phyloP scores from a whole-genome alignment of 2,888 invertebrate species.

The Archaeoteleia sp. region DNA sequence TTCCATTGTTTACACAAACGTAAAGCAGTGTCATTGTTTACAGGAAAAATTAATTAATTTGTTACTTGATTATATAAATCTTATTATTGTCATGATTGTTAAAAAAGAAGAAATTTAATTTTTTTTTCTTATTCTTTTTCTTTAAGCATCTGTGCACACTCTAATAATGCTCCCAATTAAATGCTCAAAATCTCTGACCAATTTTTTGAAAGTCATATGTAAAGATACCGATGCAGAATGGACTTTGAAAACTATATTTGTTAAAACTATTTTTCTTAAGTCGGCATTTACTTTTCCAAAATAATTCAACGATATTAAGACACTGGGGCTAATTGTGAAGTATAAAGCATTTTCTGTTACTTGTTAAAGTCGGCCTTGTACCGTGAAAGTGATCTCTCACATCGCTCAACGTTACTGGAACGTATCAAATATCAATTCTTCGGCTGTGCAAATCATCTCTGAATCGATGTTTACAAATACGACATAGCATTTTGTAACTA shows the following conservation, averaged over 20 bases:
- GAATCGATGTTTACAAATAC: conserved; percentile 1
- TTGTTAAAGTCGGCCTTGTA: conserved; percentile 47
- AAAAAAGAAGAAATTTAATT: not conserved
- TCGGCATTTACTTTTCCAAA: conserved; percentile 28
- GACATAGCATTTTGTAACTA: no score
- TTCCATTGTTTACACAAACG: conserved; percentile 1
- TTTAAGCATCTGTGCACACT: no score
- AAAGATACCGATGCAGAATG: no score
- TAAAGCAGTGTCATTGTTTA: not conserved
- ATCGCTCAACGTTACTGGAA: conserved; percentile 47
- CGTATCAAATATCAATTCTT: conserved; percentile 44
- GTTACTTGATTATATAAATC: no score
- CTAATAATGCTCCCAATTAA: no score
- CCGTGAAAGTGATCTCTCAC: conserved; percentile 51
- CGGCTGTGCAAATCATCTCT: conserved; percentile 42
- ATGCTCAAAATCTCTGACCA: no score
- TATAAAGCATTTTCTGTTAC: conserved; percentile 43
- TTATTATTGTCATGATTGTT: no score
- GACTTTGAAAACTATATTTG: conserved; percentile 5
- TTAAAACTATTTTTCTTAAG: conserved; percentile 6
- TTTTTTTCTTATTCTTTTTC: no score
- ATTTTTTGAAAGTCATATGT: no score
- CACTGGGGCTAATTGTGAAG: conserved; percentile 25
- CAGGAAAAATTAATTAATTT: no score
- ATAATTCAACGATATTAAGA: conserved; percentile 16